Conservation (phyloP, 1,140 invertebrate species). For the Zaprionus taronus region DNA sequence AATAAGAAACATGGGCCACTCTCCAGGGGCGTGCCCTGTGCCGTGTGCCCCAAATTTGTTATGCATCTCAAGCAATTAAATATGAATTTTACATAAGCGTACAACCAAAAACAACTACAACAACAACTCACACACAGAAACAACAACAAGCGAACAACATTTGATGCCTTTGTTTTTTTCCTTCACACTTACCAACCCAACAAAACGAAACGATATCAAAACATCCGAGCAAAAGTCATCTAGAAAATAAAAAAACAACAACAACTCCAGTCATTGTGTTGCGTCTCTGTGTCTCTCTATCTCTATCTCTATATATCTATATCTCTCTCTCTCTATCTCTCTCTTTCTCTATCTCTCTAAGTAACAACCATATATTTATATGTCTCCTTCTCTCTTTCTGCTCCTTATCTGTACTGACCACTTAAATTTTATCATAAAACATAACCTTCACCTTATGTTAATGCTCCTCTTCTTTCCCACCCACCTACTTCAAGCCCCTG, state of each 20-base stretch:
- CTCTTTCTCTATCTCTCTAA: slow-evolving; percentile 53
- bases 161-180: slow-evolving; percentile 53
- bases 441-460: slow-evolving; percentile 53
- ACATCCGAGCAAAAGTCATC: slow-evolving; percentile 59
- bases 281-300: slow-evolving; percentile 51
- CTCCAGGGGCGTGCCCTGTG: slow-evolving; percentile 2
- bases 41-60: slow-evolving; percentile 41
- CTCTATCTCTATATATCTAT: slow-evolving; percentile 33
- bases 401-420: neutral
- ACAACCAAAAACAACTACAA: slow-evolving; percentile 43
- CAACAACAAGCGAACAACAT: slow-evolving; percentile 43
- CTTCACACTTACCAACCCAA: slow-evolving; percentile 27
- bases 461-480: slow-evolving; percentile 14
- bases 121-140: slow-evolving; percentile 30
- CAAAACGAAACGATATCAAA: slow-evolving; percentile 46
- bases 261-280: slow-evolving; percentile 69
- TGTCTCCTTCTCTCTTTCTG: slow-evolving; percentile 4
- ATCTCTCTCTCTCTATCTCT: slow-evolving; percentile 31
- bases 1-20: slow-evolving; percentile 27
- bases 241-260: slow-evolving; percentile 34
- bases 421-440: slow-evolving; percentile 17
- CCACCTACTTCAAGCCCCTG: neutral
- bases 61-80: slow-evolving; percentile 69
- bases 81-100: slow-evolving; percentile 66
- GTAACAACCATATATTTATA: slow-evolving; percentile 7